A percentile compares a stretch with the other conserved stretches of the same genome.
Evolutionary conservation across 2,113 vertebrate species (phyloP).

Genomic region (Pseudorasbora parva): DNA sequence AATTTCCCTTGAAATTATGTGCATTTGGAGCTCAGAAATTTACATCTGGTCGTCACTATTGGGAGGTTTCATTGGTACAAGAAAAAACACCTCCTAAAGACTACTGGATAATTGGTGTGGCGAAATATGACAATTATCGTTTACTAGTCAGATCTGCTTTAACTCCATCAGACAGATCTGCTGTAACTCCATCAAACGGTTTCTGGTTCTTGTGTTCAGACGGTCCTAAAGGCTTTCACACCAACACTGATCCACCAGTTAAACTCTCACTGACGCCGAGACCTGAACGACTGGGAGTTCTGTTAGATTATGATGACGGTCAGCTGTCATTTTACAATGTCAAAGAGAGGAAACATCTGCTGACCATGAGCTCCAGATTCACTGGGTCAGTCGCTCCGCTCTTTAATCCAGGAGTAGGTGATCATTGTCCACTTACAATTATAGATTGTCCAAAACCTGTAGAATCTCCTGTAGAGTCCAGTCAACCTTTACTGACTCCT

Average conservation of each 20-base stretch:
- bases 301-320: slow-evolving; percentile 54
- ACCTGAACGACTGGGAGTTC: slow-evolving; percentile 61
- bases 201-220: slow-evolving; percentile 69
- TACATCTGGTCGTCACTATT: slow-evolving; percentile 63
- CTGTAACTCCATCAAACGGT: slow-evolving; percentile 39
- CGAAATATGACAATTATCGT: not conserved
- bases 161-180: not conserved
- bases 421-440: accelerated
- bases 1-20: slow-evolving; percentile 54
- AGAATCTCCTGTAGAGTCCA: not conserved
- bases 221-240: not conserved
- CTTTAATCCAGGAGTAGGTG: slow-evolving; percentile 68
- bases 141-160: not conserved
- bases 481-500: not conserved
- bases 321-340: slow-evolving; percentile 68
- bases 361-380: slow-evolving; percentile 46
- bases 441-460: not conserved
- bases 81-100: no score
- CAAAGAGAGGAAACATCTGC: slow-evolving; percentile 26
- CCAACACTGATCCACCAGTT: slow-evolving; percentile 51
- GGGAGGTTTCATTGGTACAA: slow-evolving; percentile 67
- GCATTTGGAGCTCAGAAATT: slow-evolving; percentile 57
- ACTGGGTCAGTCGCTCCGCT: slow-evolving; percentile 61
- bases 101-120: slow-evolving; percentile 71
- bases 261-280: not conserved